phyloP scores from a whole-genome alignment of 2,888 invertebrate species.

The Buathra laborator region DNA sequence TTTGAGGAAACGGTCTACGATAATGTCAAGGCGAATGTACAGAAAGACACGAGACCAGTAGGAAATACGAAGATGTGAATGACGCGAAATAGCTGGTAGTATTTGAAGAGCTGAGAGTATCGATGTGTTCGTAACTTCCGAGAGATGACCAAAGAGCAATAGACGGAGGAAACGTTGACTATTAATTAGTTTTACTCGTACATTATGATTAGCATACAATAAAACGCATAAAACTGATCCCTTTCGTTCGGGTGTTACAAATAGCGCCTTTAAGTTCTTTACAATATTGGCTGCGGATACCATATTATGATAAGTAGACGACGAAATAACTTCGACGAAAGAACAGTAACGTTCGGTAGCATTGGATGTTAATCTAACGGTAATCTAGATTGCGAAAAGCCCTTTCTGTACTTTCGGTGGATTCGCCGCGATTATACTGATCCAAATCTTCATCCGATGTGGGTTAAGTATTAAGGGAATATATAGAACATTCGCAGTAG shows the following conservation, averaged over 20 bases:
- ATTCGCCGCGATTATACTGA: constrained; percentile 27
- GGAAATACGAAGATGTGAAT: neutral
- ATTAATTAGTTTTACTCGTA: neutral
- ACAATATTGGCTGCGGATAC: neutral
- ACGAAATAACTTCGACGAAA: neutral
- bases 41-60: neutral
- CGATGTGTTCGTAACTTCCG: neutral
- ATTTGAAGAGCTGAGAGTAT: neutral
- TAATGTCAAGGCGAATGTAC: constrained; percentile 2
- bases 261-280: neutral
- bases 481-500: constrained; percentile 27
- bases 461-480: constrained; percentile 9
- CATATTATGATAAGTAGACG: neutral
- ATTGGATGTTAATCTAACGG: neutral
- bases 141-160: neutral
- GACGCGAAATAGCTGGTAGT: neutral
- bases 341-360: neutral
- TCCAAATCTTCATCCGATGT: constrained; percentile 31
- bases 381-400: neutral
- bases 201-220: neutral
- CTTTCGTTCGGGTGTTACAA: neutral
- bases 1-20: neutral
- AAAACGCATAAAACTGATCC: too few species aligned
- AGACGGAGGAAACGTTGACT: neutral
- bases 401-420: neutral